Evolutionary conservation across 2,888 invertebrate species (phyloP).

Genomic region (Rotaria sp.): DNA sequence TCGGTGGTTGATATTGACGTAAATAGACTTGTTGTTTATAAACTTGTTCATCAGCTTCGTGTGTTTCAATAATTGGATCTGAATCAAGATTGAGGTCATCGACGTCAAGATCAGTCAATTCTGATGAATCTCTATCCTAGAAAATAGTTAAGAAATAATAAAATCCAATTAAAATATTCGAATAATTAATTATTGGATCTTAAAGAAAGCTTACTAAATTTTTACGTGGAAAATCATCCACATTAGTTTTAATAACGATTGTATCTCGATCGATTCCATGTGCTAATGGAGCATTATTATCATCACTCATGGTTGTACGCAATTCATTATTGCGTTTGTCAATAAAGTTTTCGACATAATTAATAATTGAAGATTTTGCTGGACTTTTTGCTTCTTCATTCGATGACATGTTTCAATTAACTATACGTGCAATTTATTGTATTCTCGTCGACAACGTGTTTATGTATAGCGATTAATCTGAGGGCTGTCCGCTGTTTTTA

Average conservation of each 20-base stretch:
- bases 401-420: not conserved
- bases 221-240: not conserved
- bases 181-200: not conserved
- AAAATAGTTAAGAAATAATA: not conserved
- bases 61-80: not conserved
- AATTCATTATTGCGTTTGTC: not conserved
- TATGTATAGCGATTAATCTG: not conserved
- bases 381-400: not conserved
- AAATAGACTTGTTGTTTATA: not conserved
- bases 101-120: not conserved
- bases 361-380: not conserved
- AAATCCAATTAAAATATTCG: no score
- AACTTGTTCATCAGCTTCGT: not conserved
- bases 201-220: not conserved
- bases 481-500: not conserved
- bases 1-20: slow-evolving; percentile 21
- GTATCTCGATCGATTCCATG: not conserved
- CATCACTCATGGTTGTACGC: not conserved
- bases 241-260: not conserved
- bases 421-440: not conserved
- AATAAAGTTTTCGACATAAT: not conserved
- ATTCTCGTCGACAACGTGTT: not conserved
- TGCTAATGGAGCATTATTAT: not conserved
- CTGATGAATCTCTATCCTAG: not conserved
- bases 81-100: not conserved